Percentiles rank a stretch among this genome's conserved stretches.
These are phyloP conservation scores for Luffia ferchaultella DNA, from an alignment of 2,888 invertebrate genomes.

Conservation along the genomic window DNA sequence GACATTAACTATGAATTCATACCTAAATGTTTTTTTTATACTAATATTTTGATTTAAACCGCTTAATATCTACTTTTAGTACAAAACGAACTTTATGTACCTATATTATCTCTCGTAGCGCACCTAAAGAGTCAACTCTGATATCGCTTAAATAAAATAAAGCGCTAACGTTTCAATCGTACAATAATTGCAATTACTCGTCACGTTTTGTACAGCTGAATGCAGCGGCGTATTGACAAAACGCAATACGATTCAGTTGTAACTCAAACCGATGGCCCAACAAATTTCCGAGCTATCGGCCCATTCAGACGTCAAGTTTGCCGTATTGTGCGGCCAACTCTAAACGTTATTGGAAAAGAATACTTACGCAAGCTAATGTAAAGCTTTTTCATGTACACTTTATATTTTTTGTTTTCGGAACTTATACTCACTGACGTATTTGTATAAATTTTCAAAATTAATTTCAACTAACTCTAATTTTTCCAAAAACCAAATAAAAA, in stretches of 20 bases:
- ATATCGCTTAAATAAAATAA: slow-evolving; percentile 2
- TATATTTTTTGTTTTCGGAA: not conserved
- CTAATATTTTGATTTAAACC: too few relatives aligned
- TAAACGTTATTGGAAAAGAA: not conserved
- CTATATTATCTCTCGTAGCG: too few relatives aligned
- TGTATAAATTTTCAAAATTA: too few relatives aligned
- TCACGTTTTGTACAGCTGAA: slow-evolving; percentile 59
- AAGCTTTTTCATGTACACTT: slow-evolving; percentile 14
- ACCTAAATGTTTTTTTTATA: too few relatives aligned
- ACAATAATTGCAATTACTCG: slow-evolving; percentile 47
- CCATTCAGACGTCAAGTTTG: slow-evolving; percentile 54
- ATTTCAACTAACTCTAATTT: too few relatives aligned
- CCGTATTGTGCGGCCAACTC: slow-evolving; percentile 43
- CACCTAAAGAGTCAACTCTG: not conserved
- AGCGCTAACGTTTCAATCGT: slow-evolving; percentile 49
- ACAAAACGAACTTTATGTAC: too few relatives aligned
- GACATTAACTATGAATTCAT: too few relatives aligned
- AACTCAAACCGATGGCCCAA: slow-evolving; percentile 26
- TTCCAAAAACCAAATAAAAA: too few relatives aligned
- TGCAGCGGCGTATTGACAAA: slow-evolving; percentile 60
- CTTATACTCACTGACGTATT: too few relatives aligned
- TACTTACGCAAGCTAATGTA: not conserved
- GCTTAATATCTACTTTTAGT: too few relatives aligned
- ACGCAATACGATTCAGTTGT: slow-evolving; percentile 33
- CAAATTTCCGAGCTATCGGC: slow-evolving; percentile 51